phyloP scores from a whole-genome alignment of 2,888 invertebrate genomes.

The Sphaerophoria rueppellii region DNA sequence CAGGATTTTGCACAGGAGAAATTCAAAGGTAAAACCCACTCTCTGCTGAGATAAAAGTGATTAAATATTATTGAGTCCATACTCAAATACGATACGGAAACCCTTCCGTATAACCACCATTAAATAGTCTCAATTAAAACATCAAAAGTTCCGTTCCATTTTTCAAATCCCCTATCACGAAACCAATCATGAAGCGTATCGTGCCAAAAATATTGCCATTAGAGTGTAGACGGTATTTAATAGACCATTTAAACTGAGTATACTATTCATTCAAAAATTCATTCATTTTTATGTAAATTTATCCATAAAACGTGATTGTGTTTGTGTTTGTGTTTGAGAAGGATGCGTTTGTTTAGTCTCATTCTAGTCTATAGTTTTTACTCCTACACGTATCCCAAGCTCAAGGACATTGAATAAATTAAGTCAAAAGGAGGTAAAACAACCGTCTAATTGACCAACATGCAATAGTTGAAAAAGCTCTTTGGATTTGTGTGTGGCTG shows the following conservation, averaged over 20 bases:
- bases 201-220: background rate
- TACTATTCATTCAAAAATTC: slow-evolving; percentile 26
- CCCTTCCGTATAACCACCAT: background rate
- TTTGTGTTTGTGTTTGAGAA: background rate
- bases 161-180: background rate
- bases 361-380: background rate
- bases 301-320: background rate
- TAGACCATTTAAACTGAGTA: background rate
- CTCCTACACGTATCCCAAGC: background rate
- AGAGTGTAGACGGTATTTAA: background rate
- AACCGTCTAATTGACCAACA: background rate
- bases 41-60: too few species aligned
- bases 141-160: background rate
- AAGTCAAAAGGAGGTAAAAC: background rate
- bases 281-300: slow-evolving; percentile 6
- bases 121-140: background rate
- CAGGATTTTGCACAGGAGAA: too few species aligned
- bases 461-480: slow-evolving; percentile 5
- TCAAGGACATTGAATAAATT: slow-evolving; percentile 19
- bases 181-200: too few species aligned
- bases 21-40: too few species aligned
- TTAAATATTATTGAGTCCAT: too few species aligned
- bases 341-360: slow-evolving; percentile 23
- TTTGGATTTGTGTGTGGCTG: background rate
- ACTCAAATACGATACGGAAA: too few species aligned